Evolutionary conservation across 2,888 invertebrate genomes (phyloP), one percentile per base, ranked within the genome.

Genomic region (Drosophila vallismaia): DNA sequence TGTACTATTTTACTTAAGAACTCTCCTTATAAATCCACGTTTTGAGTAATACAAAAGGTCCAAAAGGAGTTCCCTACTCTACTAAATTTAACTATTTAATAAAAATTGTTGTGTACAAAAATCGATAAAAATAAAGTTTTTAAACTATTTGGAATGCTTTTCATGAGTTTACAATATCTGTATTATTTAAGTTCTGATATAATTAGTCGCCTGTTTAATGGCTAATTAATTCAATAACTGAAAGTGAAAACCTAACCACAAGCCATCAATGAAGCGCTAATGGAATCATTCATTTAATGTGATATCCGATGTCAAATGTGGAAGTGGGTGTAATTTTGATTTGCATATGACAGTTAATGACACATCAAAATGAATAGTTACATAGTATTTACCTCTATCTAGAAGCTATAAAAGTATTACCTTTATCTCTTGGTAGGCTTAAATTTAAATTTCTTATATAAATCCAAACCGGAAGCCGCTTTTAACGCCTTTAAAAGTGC

Each of bases 101-200:
- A 63, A 36, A 36, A 64, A 45, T 72, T 72, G 73, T 72, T 71
- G 56, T 64, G 56, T 56, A 64, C 51, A 64, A 72, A 70, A 64
- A 38, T 63, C 40, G 29, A 45, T 55, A 71, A 51, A 64, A 63
- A 48, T 28, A 66, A 66, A 26, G 24, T 38, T 53, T 64, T 29
- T 67, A 64, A 36, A 53, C 31, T 51, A 51, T 28, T 31, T 24
- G 10, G 4, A 6, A 7, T 52, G 6, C 6, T 3, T 42, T 40
- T 28, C 4, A 9, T 40, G 7, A 9, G 26, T 10, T 14, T 40
- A 7, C 7, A 14, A 6, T 2, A 19, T 2, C 1, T 12, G 12
- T 46, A 24, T n/a, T 7, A 6, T 36, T n/a, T 36, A 10, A 36
- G 3, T n/a, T 4, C 3, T 7, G 12, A 6, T 19, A 19, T 19